A percentile compares a stretch with the other conserved stretches of the same genome.
Evolutionary conservation across 1,140 invertebrate species (phyloP).

Genomic region (Leptopilina clavipes): DNA sequence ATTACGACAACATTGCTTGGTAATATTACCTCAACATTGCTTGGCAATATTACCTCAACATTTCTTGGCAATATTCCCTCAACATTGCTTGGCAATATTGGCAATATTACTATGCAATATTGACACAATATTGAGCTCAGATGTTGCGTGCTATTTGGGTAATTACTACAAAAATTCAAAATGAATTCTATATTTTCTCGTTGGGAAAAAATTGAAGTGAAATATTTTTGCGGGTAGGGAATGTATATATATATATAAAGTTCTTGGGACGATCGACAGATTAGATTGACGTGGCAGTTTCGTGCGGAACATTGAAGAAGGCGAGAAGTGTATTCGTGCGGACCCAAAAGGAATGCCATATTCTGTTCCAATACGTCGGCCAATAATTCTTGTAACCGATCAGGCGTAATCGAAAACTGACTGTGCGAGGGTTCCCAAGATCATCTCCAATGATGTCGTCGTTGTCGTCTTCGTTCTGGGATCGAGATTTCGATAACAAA

Average conservation of each 20-base stretch:
- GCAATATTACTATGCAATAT: no score
- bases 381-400: constrained; percentile 44
- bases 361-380: constrained; percentile 39
- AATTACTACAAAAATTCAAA: no score
- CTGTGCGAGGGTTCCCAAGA: constrained; percentile 34
- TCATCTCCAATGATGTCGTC: constrained; percentile 37
- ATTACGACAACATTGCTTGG: no score
- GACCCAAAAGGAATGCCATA: background rate
- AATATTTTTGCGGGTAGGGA: background rate
- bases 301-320: background rate
- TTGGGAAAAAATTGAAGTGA: background rate
- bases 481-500: constrained; percentile 46
- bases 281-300: constrained; percentile 1
- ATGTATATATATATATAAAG: background rate
- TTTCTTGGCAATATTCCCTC: no score
- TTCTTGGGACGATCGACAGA: constrained; percentile 5
- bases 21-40: no score
- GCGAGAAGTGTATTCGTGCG: background rate
- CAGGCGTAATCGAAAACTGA: constrained; percentile 37
- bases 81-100: no score
- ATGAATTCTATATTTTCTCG: no score
- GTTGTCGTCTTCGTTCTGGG: background rate
- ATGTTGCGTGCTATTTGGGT: no score
- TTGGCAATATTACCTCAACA: no score
- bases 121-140: no score